Percentiles rank a stretch among this genome's conserved stretches.
phyloP scores from a whole-genome alignment of 2,888 invertebrate species.

The Teleiodes luculella region DNA sequence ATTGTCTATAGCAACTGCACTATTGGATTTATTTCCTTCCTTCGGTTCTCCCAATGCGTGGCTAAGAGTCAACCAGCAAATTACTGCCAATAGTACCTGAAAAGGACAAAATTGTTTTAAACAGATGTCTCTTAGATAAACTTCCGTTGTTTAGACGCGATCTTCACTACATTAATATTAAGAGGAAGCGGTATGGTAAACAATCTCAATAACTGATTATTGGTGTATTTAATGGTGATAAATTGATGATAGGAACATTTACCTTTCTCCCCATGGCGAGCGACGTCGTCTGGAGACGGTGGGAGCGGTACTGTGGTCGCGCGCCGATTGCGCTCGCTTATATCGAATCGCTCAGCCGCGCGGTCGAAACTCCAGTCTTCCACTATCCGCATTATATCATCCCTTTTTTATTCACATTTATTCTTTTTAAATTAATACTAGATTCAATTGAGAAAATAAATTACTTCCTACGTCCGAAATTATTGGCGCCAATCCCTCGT shows the following conservation, averaged over 20 bases:
- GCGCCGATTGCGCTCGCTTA: constrained; percentile 52
- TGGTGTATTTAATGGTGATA: constrained; percentile 9
- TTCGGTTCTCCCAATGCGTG: constrained; percentile 36
- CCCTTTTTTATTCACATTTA: not conserved
- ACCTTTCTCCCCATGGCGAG: constrained; percentile 67
- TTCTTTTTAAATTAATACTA: constrained; percentile 19
- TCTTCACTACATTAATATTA: not conserved
- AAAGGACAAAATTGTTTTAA: constrained; percentile 30
- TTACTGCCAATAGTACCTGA: constrained; percentile 51
- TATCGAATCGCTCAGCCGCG: constrained; percentile 47
- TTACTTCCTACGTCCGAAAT: constrained; percentile 36
- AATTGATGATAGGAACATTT: constrained; percentile 29
- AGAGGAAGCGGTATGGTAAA: not conserved
- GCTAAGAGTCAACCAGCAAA: constrained; percentile 50
- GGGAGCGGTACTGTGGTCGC: constrained; percentile 60
- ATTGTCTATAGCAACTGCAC: constrained; percentile 43
- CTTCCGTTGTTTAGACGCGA: not conserved
- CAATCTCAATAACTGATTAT: not conserved
- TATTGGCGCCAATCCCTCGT: constrained; percentile 23
- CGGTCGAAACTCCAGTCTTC: constrained; percentile 25
- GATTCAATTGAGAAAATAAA: constrained; percentile 33
- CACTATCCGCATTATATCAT: constrained; percentile 48
- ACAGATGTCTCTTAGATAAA: not conserved
- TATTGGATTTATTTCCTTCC: constrained; percentile 30
- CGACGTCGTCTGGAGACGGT: constrained; percentile 49